Evolutionary conservation across 2,888 invertebrate genomes (phyloP), one percentile per base, ranked within the genome.

Genomic region (Aleiodes leptofemur): DNA sequence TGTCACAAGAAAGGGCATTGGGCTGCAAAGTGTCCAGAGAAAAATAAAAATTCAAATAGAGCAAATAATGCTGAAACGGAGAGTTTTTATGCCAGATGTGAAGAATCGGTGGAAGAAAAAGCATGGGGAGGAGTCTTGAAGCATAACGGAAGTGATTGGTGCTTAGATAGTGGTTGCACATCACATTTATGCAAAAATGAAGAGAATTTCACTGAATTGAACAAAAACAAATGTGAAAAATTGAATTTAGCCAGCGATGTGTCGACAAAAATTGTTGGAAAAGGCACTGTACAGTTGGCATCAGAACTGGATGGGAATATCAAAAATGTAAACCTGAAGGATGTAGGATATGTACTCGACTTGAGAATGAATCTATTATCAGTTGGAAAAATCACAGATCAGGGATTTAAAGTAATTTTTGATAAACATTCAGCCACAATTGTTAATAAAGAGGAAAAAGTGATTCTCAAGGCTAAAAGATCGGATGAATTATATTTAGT

Each of bases 101-200:
- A 11, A 55, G 55, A 55, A 55, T 55, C 55, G 55, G 14, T 14
- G 14, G 51, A 51, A 14, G 51, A 51, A 51, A 51, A 13, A 51
- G 14, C 51, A 51, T 51, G 51, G 14, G 14, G 51, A 51, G n/a
- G 51, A 51, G 51, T 51, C 14, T 11, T 14, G 51, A n/a, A 6
- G n/a, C n/a, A n/a, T 51, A 51, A 14, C n/a, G 4, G 55, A 14
- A 55, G 55, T 13, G 4, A 76, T 73, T 72, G 23, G 16, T n/a
- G 61, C 70, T 43, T 81, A 14, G 56, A 56, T 29, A 56, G 56
- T 29, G 56, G 56, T 14, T 56, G 56, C 29, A 29, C 56, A 56
- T 56, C 56, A 14, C 56, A 56, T 23, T 16, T 16, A 11, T 56
- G 56, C 13, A 56, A 56, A 16, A 16, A 56, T 56, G 29, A 56